phyloP scores from a whole-genome alignment of 1,140 invertebrate genomes.

The Calycopis cecrops region DNA sequence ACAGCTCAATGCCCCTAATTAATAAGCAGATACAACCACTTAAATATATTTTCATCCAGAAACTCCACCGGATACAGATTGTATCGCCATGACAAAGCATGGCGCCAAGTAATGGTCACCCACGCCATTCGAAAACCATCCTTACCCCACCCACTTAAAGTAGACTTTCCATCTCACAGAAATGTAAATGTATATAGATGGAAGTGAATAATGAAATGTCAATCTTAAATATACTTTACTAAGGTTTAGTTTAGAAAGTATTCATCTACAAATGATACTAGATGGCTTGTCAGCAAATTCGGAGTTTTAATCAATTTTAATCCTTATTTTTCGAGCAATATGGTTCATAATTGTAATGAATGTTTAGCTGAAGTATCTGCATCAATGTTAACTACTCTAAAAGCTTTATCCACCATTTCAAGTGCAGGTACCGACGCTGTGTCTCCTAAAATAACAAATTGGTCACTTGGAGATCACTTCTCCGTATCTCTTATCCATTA shows the following conservation, averaged over 20 bases:
- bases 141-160: constrained; percentile 6
- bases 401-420: constrained; percentile 58
- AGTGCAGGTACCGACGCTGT: constrained; percentile 69
- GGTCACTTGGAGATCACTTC: constrained; percentile 57
- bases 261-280: constrained; percentile 16
- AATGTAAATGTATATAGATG: background rate
- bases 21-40: constrained; percentile 74
- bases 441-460: constrained; percentile 71
- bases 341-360: constrained; percentile 19
- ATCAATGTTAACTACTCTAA: constrained; percentile 59
- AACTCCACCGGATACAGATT: constrained; percentile 70
- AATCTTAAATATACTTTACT: background rate
- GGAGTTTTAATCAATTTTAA: constrained; percentile 12
- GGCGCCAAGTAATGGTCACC: constrained; percentile 48
- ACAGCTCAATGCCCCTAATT: constrained; percentile 68
- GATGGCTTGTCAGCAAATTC: constrained; percentile 32
- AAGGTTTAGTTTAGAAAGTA: constrained; percentile 9
- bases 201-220: background rate
- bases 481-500: constrained; percentile 17
- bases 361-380: constrained; percentile 43
- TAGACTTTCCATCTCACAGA: constrained; percentile 8
- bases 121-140: constrained; percentile 23
- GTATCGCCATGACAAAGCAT: constrained; percentile 70
- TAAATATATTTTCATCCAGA: constrained; percentile 71
- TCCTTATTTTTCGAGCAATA: constrained; percentile 3